Evolutionary conservation across 2,797 vertebrate species (phyloP), one percentile per base, ranked within the genome.

Genomic region (Rhinophrynus dorsalis): DNA sequence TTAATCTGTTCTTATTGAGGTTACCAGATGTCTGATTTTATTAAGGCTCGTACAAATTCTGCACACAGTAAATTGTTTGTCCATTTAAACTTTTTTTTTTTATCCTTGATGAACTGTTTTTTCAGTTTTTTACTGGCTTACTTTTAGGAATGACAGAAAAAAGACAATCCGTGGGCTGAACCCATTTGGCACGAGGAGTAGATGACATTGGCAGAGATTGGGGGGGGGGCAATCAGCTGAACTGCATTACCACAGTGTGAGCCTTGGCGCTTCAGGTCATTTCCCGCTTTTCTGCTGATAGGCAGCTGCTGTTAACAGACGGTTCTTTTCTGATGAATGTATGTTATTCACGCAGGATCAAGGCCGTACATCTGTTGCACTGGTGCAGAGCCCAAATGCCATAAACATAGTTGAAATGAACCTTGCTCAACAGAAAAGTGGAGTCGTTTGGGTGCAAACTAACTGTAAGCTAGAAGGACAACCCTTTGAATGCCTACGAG

Each of bases 21-120:
- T 26, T 62, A 40, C 51, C 65, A 68, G 65, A 37, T 59, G 65
- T 56, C 55, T 48, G 24, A 17, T 50, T 58, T 67, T 13, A 18
- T 42, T 8, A 10, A 20, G 30, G 64, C 37, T 21, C 44, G 26
- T 67, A 27, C 18, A 52, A 32, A 20, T 51, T 32, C 35, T 47
- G 30, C 27, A 29, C 24, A 30, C 62, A 15, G 15, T 54, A 30
- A 40, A 54, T 29, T 20, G 15, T 26, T 23, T 3, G 62, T 50
- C 63, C 63, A 44, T n/a, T n/a, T n/a, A n/a, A 45, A 8, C 47
- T 6, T 12, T 26, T 1, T 33, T 23, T 17, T 3, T 17, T 15
- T 26, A 11, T 3, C 18, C 5, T 23, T 47, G 1, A 11, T 3
- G 44, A 6, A 11, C 6, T 21, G n/a, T n/a, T n/a, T n/a, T n/a